Evolutionary conservation across 1,140 invertebrate genomes (phyloP), one percentile per base, ranked within the genome.

Genomic region (Drosophila chauvacae): DNA sequence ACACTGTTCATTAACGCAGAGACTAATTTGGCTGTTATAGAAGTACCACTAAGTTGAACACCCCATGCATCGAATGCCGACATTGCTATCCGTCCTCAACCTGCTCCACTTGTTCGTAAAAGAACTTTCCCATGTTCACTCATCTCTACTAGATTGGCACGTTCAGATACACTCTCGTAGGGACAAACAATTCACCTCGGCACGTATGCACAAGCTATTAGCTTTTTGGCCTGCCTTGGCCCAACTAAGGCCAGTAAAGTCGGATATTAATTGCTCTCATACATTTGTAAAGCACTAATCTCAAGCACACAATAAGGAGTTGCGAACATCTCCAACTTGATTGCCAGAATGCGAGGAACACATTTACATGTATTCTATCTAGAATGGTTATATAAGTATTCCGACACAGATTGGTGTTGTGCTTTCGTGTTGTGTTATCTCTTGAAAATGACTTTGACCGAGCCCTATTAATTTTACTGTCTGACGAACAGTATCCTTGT

Each of bases 261-360:
- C 71, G 76, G 80, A 84, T 84, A 84, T 84, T 83, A 80, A 83
- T 84, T 84, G 77, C 60, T 53, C 56, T 77, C 62, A 72, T 77
- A 64, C 62, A 72, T 80, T 72, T 84, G 71, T 71, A 73, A 59
- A 57, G 41, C 77, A 77, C 80, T 70, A 69, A 76, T 65, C 65
- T 77, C 44, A 62, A 53, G 61, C 64, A 35, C 37, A 33, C 70
- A 55, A 45, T 63, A 48, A 59, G 33, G 56, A 41, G 45, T 60
- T 71, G 51, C 64, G 41, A 56, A 70, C 63, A 75, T 70, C 39
- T 53, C 51, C 18, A 30, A 45, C 28, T 33, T n/a, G 35, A 30
- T 47, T 64, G 48, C 41, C 42, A 44, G n/a, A 45, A 56, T 33
- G 39, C 62, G 23, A 56, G 39, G 35, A 57, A 72, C 64, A 35